Evolutionary conservation across 2,888 invertebrate species (phyloP).

Genomic region (Pandemis heparana): DNA sequence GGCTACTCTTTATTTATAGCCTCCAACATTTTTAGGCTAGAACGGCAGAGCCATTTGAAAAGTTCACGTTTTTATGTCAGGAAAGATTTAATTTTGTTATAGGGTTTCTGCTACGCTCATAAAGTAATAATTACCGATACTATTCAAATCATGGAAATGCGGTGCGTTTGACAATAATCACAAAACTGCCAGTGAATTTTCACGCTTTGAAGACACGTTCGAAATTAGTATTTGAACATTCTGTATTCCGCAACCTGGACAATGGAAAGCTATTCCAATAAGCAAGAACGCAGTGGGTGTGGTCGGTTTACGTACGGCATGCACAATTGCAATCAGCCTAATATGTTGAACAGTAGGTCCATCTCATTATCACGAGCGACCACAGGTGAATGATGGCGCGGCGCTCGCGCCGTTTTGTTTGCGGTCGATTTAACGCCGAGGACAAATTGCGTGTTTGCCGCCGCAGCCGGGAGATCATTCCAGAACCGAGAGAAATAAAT

Average conservation of each 20-base stretch:
- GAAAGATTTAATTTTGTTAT: background rate
- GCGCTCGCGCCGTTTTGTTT: slow-evolving; percentile 80
- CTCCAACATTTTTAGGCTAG: slow-evolving; percentile 73
- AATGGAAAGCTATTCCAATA: slow-evolving; percentile 62
- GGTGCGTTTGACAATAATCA: background rate
- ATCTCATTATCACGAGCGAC: slow-evolving; percentile 85
- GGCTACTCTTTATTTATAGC: slow-evolving; percentile 73
- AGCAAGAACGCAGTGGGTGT: slow-evolving; percentile 63
- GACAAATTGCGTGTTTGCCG: slow-evolving; percentile 84
- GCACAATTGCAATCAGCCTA: slow-evolving; percentile 83
- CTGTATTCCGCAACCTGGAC: slow-evolving; percentile 44
- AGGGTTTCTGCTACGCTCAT: background rate
- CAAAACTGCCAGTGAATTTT: slow-evolving; percentile 1
- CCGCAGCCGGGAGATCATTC: slow-evolving; percentile 77
- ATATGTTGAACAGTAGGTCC: slow-evolving; percentile 83
- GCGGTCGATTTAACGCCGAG: slow-evolving; percentile 84
- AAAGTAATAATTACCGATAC: background rate
- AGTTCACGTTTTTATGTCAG: background rate
- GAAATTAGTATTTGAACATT: slow-evolving; percentile 19
- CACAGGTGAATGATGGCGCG: slow-evolving; percentile 84
- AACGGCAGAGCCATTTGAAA: slow-evolving; percentile 55
- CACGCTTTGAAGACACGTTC: slow-evolving; percentile 18
- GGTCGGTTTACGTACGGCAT: slow-evolving; percentile 59
- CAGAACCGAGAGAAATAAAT: slow-evolving; percentile 70
- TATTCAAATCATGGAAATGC: background rate